Conservation (phyloP, 2,113 vertebrate genomes). For the Lontra canadensis region DNA sequence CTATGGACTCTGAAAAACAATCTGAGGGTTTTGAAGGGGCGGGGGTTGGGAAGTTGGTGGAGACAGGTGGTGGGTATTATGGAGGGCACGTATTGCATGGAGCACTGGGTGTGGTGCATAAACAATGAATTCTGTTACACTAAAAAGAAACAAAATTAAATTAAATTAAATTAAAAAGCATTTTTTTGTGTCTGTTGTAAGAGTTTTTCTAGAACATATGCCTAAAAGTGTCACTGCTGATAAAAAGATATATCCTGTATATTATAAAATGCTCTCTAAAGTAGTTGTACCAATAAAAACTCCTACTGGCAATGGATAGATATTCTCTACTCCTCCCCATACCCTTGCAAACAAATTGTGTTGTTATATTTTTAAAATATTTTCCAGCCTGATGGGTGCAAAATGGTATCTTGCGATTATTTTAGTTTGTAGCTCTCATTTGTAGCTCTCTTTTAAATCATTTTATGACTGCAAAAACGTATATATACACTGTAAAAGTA, state of each 20-base stretch:
- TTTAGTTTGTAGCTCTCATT: slow-evolving; percentile 14
- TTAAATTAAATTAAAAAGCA: too few species aligned
- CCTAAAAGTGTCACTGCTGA: neutral
- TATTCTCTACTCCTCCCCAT: neutral
- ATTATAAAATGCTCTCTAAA: neutral
- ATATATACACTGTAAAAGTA: neutral
- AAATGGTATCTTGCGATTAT: neutral
- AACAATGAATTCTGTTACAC: too few species aligned
- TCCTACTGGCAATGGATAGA: neutral
- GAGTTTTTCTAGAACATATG: neutral
- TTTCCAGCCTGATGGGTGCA: neutral
- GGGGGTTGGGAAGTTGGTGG: too few species aligned
- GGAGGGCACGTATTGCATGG: too few species aligned
- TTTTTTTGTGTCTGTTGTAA: neutral
- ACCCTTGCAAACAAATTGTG: neutral
- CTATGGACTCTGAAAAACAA: too few species aligned
- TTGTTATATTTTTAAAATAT: neutral
- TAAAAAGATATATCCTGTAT: neutral
- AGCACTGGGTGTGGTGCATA: too few species aligned
- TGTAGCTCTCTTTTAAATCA: neutral
- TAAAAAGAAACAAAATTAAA: too few species aligned
- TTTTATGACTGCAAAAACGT: neutral
- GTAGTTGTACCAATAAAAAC: neutral
- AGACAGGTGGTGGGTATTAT: too few species aligned
- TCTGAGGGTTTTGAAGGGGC: too few species aligned